Evolutionary conservation across 64 coral and sea anemone genomes (phyloP), one percentile per base, ranked within the genome.

Genomic region (Trachythela sp.): DNA sequence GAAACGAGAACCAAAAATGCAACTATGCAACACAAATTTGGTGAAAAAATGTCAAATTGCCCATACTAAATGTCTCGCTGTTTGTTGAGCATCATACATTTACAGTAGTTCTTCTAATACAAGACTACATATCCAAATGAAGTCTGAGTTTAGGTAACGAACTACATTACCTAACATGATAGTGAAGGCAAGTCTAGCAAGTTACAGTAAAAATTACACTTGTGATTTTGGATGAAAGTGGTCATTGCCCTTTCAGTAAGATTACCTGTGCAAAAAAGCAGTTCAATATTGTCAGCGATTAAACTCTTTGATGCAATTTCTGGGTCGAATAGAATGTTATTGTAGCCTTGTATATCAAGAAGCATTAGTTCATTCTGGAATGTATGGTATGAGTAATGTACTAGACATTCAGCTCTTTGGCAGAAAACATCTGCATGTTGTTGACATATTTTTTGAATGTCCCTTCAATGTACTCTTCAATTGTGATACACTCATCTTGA

Each of bases 181-280:
- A n/a, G n/a, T n/a, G n/a, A n/a, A n/a, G n/a, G n/a, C n/a, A n/a
- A n/a, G n/a, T n/a, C n/a, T n/a, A n/a, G n/a, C n/a, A n/a, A n/a
- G n/a, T n/a, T n/a, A n/a, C n/a, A n/a, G n/a, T n/a, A n/a, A n/a
- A n/a, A n/a, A n/a, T 89, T 94, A 40, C 88, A 94, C 41, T 86
- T 70, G 40, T 90, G 92, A 31, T 30, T 20, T 31, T 43, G 29
- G 83, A 88, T 67, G 59, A 90, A 90, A 35, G 42, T 88, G 10
- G 87, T 54, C 36, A 88, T 90, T n/a, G 92, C 92, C 42, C 43
- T 59, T 24, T 70, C 43, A 41, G 88, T 83, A 83, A 94, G 89
- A 58, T 94, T 94, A 60, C 92, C 89, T 71, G 76, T 90, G 42
- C 85, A 90, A 94, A 88, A 94, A 31, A 84, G 92, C 54, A 94